Conservation (phyloP, 2,888 invertebrate species). For the Gymnocheta viridis region DNA sequence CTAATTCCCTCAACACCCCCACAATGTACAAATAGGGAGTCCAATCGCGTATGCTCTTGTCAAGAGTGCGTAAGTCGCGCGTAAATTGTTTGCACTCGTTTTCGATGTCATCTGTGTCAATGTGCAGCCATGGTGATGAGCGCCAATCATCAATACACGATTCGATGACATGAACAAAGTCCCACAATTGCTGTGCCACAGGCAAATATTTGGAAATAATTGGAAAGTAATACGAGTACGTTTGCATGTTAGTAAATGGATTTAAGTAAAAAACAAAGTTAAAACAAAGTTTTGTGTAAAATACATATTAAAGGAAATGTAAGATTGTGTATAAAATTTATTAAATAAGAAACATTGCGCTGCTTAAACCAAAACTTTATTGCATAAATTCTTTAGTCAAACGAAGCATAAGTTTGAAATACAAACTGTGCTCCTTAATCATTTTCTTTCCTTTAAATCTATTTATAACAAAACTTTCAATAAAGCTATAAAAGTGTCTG, state of each 20-base stretch:
- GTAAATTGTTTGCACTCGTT: slow-evolving; percentile 96
- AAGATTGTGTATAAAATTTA: background rate
- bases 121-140: slow-evolving; percentile 94
- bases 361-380: background rate
- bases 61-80: slow-evolving; percentile 91
- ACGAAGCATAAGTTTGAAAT: background rate
- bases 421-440: background rate
- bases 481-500: slow-evolving; percentile 30
- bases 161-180: slow-evolving; percentile 92
- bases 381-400: background rate
- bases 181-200: slow-evolving; percentile 89
- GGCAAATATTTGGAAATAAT: slow-evolving; percentile 47
- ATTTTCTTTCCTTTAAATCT: background rate
- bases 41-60: slow-evolving; percentile 92
- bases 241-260: background rate
- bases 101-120: slow-evolving; percentile 97
- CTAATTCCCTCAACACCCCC: slow-evolving; percentile 93
- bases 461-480: slow-evolving; percentile 13
- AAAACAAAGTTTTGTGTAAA: too few species aligned
- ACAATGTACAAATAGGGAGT: slow-evolving; percentile 91
- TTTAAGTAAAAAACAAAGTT: too few species aligned
- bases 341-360: background rate
- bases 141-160: slow-evolving; percentile 96
- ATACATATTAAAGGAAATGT: background rate
- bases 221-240: background rate